These are phyloP conservation scores for Lepus timidus DNA, from an alignment of 2,113 vertebrate species.

Conservation along the genomic window DNA sequence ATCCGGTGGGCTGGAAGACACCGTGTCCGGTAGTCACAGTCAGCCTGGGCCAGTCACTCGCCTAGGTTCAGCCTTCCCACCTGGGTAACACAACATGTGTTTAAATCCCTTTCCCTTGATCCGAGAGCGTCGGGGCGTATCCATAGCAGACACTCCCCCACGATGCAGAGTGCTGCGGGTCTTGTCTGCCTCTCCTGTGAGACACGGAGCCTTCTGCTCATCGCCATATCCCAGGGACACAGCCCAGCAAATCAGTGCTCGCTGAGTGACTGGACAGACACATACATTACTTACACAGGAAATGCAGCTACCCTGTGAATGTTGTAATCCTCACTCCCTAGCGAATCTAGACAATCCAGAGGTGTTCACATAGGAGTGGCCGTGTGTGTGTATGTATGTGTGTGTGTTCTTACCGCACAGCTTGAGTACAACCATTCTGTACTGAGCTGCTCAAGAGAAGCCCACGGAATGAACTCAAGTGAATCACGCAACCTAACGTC, in stretches of 20 bases:
- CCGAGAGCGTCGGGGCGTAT: background rate
- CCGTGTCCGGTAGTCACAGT: background rate
- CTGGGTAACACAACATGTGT: background rate
- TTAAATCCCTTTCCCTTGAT: background rate
- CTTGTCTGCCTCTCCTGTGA: background rate
- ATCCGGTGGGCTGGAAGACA: rapidly evolving
- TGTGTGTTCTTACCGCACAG: too few relatives aligned
- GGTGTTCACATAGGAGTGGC: background rate
- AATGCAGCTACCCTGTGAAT: background rate
- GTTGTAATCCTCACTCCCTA: background rate
- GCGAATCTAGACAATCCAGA: background rate
- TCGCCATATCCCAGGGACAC: background rate
- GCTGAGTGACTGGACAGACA: background rate
- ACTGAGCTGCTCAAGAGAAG: slow-evolving; percentile 1
- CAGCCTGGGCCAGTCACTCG: background rate
- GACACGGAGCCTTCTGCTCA: background rate
- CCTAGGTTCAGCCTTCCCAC: background rate
- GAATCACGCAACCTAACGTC: too few relatives aligned
- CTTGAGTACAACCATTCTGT: background rate
- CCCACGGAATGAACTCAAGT: background rate
- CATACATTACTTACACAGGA: background rate
- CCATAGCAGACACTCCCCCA: background rate
- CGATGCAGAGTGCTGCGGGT: background rate
- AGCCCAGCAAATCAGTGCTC: background rate
- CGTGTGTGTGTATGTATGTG: too few relatives aligned